A percentile compares a stretch with the other conserved stretches of the same genome.
phyloP scores from a whole-genome alignment of 1,140 invertebrate genomes.

The Heliconius congener region DNA sequence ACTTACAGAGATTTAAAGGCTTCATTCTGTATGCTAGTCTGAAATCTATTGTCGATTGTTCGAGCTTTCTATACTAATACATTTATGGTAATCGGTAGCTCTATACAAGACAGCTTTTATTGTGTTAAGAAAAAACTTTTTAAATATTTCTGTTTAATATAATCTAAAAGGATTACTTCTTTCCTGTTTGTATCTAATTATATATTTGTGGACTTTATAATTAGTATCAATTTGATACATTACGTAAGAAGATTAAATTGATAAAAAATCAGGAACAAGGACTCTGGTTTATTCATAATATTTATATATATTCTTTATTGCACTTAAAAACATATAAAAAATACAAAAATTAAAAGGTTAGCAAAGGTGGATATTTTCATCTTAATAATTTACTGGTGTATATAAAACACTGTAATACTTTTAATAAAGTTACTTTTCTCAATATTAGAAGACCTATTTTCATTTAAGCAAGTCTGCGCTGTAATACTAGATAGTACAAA shows the following conservation, averaged over 20 bases:
- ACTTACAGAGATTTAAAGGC: neutral
- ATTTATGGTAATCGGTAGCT: neutral
- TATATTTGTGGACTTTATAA: neutral
- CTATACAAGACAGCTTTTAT: neutral
- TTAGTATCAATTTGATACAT: neutral
- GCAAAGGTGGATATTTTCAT: neutral
- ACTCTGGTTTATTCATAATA: neutral
- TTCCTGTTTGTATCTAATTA: neutral
- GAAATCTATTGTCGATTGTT: neutral
- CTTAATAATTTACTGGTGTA: neutral
- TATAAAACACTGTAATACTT: neutral
- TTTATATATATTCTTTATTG: neutral
- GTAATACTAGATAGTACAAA: neutral
- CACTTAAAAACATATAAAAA: too few species aligned
- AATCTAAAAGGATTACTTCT: neutral
- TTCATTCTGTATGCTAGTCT: neutral
- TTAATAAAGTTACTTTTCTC: neutral
- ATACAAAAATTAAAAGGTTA: too few species aligned
- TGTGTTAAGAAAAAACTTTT: neutral
- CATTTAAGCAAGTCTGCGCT: neutral
- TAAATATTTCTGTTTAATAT: neutral
- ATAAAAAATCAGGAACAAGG: neutral
- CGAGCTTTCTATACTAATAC: neutral
- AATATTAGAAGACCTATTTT: slow-evolving; percentile 3
- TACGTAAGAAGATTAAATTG: neutral